These are phyloP conservation scores for Campopleginae sp. DNA, from an alignment of 2,888 invertebrate species.

Conservation along the genomic window DNA sequence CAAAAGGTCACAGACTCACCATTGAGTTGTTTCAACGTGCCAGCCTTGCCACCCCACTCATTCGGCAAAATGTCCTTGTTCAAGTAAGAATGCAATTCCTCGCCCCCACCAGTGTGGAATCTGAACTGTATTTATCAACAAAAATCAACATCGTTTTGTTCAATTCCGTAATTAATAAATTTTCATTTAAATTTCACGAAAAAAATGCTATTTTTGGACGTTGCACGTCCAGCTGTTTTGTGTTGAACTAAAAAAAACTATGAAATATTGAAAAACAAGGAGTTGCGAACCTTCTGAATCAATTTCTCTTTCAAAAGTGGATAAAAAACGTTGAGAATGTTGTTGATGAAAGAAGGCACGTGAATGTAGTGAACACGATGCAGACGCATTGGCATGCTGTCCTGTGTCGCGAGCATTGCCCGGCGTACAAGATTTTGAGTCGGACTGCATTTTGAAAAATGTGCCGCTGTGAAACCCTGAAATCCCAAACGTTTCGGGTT, in stretches of 20 bases:
- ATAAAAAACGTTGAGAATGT: conserved; percentile 78
- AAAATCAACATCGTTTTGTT: background rate
- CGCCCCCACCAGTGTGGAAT: conserved; percentile 81
- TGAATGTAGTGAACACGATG: conserved; percentile 79
- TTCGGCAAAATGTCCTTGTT: conserved; percentile 83
- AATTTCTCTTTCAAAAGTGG: conserved; percentile 82
- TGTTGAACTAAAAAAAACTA: background rate
- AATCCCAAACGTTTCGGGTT: conserved; percentile 2
- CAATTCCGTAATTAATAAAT: background rate
- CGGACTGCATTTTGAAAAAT: conserved; percentile 81
- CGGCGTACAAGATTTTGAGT: conserved; percentile 79
- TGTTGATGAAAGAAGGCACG: conserved; percentile 79
- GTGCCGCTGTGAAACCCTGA: conserved; percentile 79
- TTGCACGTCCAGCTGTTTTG: too few relatives aligned
- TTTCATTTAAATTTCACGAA: background rate
- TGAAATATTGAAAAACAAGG: conserved; percentile 26
- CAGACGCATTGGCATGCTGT: conserved; percentile 82
- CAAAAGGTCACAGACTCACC: conserved; percentile 69
- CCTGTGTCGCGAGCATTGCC: conserved; percentile 82
- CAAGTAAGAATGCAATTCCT: conserved; percentile 81
- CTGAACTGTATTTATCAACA: conserved; percentile 77
- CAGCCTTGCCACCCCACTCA: conserved; percentile 84
- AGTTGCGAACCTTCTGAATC: conserved; percentile 78
- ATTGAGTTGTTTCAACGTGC: conserved; percentile 79
- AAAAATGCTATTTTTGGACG: background rate